Conservation (phyloP, 2,797 vertebrate genomes). For the Enteromius viviparus region DNA sequence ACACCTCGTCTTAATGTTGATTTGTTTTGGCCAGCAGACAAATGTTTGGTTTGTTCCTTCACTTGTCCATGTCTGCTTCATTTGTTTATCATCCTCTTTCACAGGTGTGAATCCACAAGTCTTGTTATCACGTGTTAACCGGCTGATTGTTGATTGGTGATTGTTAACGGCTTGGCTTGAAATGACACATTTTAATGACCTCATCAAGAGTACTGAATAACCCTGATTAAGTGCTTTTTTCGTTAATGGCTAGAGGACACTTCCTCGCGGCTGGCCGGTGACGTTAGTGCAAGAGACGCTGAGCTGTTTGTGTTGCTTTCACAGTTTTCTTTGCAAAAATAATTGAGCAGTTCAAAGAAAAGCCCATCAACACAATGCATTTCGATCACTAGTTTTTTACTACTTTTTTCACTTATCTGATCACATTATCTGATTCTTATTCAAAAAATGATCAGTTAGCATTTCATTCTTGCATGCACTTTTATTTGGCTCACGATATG, state of each 20-base stretch:
- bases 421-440: neutral
- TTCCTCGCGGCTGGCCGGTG: slow-evolving; percentile 1
- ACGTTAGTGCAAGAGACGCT: slow-evolving; percentile 20
- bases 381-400: neutral
- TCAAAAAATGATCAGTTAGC: neutral
- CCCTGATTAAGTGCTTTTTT: slow-evolving; percentile 52
- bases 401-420: neutral
- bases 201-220: slow-evolving; percentile 47
- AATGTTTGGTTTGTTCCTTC: slow-evolving; percentile 37
- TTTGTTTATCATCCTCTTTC: slow-evolving; percentile 43
- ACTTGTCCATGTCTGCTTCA: slow-evolving; percentile 34
- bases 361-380: neutral
- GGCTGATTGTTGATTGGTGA: slow-evolving; percentile 50
- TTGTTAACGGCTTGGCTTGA: slow-evolving; percentile 58
- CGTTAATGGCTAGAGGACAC: slow-evolving; percentile 56
- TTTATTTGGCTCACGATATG: neutral
- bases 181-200: slow-evolving; percentile 59
- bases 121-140: slow-evolving; percentile 60
- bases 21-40: slow-evolving; percentile 27
- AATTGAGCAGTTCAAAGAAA: slow-evolving; percentile 55
- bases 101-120: slow-evolving; percentile 54
- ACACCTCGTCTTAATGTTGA: neutral
- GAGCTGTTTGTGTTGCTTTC: neutral
- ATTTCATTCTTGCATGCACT: neutral
- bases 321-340: slow-evolving; percentile 67